phyloP scores from a whole-genome alignment of 2,113 vertebrate genomes.

The Rana temporaria region DNA sequence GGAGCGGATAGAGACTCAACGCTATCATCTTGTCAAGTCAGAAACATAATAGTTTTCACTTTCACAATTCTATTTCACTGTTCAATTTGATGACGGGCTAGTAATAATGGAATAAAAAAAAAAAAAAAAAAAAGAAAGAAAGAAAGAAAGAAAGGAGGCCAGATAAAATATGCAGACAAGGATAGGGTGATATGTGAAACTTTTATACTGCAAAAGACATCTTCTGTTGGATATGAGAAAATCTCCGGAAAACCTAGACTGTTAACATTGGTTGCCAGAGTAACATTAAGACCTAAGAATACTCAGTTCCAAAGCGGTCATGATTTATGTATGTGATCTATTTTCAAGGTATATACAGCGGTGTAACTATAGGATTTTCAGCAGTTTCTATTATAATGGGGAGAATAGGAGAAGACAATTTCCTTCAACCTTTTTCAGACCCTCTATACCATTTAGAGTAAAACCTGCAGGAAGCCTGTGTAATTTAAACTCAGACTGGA shows the following conservation, averaged over 20 bases:
- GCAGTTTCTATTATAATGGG: too few relatives aligned
- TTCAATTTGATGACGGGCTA: slow-evolving; percentile 80
- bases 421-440: too few relatives aligned
- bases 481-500: too few relatives aligned
- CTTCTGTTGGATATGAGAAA: slow-evolving; percentile 62
- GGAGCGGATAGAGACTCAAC: slow-evolving; percentile 75
- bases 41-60: slow-evolving; percentile 83
- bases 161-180: slow-evolving; percentile 69
- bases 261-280: neutral
- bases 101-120: slow-evolving; percentile 74
- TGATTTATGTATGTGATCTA: too few relatives aligned
- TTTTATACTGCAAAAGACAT: slow-evolving; percentile 68
- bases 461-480: too few relatives aligned
- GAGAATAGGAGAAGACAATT: too few relatives aligned
- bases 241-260: neutral
- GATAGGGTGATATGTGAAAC: slow-evolving; percentile 62
- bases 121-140: neutral
- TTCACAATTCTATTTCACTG: slow-evolving; percentile 77
- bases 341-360: too few relatives aligned
- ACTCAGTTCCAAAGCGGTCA: too few relatives aligned
- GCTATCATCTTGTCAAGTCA: slow-evolving; percentile 80
- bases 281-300: neutral
- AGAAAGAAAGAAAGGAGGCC: slow-evolving; percentile 62
- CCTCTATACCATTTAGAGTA: too few relatives aligned
- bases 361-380: too few relatives aligned